phyloP scores from a whole-genome alignment of 37 sponge, comb jelly and placozoan species.

The Halichondria panicea region DNA sequence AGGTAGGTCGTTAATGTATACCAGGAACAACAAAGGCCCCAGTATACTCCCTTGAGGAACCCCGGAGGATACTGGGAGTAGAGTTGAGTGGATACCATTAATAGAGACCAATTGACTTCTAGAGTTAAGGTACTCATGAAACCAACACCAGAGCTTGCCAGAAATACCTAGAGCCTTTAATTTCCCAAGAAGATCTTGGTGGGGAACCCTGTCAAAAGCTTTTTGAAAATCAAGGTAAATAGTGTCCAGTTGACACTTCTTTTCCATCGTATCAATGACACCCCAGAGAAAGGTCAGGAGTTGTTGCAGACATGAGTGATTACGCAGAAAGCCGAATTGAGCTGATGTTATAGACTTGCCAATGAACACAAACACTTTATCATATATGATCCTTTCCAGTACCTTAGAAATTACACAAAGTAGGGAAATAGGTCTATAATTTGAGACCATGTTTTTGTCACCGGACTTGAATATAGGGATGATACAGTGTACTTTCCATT shows the following conservation, averaged over 20 bases:
- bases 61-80: constrained; percentile 15
- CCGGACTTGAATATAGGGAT: constrained; percentile 27
- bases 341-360: neutral
- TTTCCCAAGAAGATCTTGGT: constrained; percentile 16
- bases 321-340: constrained; percentile 10
- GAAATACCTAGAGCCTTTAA: constrained; percentile 13
- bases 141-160: constrained; percentile 29
- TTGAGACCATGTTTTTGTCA: constrained; percentile 1
- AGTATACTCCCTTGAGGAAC: constrained; percentile 45
- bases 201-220: constrained; percentile 33
- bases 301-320: neutral
- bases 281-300: neutral
- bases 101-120: constrained; percentile 5
- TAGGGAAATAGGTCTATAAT: constrained; percentile 46
- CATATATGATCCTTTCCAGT: constrained; percentile 18
- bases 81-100: neutral
- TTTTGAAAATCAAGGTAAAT: constrained; percentile 34
- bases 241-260: neutral
- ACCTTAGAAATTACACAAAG: constrained; percentile 28
- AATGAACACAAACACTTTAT: constrained; percentile 4
- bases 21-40: constrained; percentile 24
- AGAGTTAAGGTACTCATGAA: constrained; percentile 9
- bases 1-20: constrained; percentile 28
- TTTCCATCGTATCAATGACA: neutral
- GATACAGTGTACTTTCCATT: constrained; percentile 23